Conservation (phyloP, 1,140 invertebrate genomes). For the Drosophila erecta region DNA sequence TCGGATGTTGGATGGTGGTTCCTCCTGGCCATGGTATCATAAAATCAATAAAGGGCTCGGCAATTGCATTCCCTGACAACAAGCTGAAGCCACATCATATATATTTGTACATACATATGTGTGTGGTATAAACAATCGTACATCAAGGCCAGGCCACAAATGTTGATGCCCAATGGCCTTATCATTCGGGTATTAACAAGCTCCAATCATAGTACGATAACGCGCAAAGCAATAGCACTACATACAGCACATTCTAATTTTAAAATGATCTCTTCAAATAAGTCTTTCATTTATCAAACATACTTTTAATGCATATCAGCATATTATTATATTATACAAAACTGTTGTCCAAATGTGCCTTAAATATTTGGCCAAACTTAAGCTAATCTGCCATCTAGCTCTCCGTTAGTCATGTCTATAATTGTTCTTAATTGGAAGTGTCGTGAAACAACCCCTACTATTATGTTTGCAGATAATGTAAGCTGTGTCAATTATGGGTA, state of each 20-base stretch:
- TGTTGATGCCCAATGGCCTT: slow-evolving; percentile 37
- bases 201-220: not conserved
- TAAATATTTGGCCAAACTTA: not conserved
- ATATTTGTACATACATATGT: not conserved
- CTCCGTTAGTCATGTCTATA: slow-evolving; percentile 4
- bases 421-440: slow-evolving; percentile 10
- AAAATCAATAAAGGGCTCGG: slow-evolving; percentile 80
- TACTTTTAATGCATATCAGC: no score
- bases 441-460: not conserved
- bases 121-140: slow-evolving; percentile 4
- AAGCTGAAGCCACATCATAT: slow-evolving; percentile 42
- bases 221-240: not conserved
- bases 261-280: no score
- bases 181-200: slow-evolving; percentile 36
- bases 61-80: slow-evolving; percentile 56
- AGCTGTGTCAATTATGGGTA: slow-evolving; percentile 15
- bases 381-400: not conserved
- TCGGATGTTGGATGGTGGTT: slow-evolving; percentile 1
- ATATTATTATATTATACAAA: not conserved
- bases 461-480: slow-evolving; percentile 1
- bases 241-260: no score
- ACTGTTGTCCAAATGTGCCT: not conserved
- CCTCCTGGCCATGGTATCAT: slow-evolving; percentile 32
- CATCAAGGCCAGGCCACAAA: slow-evolving; percentile 37
- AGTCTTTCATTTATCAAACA: no score